Base-by-base conservation (phyloP, 1,140 invertebrate genomes). In the Pseudobourletiella spinata region DNA sequence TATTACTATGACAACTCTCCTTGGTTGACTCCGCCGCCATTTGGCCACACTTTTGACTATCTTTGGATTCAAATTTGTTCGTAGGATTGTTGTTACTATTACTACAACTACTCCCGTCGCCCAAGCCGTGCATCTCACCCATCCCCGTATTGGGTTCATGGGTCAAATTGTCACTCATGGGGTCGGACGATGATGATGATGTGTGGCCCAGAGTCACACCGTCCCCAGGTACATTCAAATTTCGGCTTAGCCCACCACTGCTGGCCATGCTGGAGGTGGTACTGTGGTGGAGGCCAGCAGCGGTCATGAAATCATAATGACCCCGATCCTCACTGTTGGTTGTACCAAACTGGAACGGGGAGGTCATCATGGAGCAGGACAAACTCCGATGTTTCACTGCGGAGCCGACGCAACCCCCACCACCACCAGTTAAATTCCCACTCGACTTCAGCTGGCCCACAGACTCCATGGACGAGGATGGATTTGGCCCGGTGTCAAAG, bases 351-450 rank as follows among this genome's bases (percentile, higher is more conserved):
- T 51, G 58, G 42, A 59, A 67, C 29, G 64, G 46, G 2, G 60
- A 59, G 29, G 56, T 29, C 18, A 60, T 60, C 25, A 66, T 32
- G 32, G 65, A 67, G 18, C 62, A 61, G 16, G 61, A 63, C 26
- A 67, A 30, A 42, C 60, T 63, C 20, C 65, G 39, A 44, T 67
- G 61, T 28, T 66, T 66, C 8, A 66, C 64, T 24, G 64, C 30
- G 15, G 64, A 54, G 8, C 25, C 50, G 28, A 4, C 22, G 4
- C 20, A 4, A 30, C 22, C 24, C 8, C 8, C 24, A 46, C 43
- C 24, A 26, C 14, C 22, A 15, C 3, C 14, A 2, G n/a, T 51
- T 11, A n/a, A 8, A 24, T 25, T 51, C 16, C 3, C n/a, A 6
- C 28, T 51, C 3, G 48, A 26, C 24, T 51, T 51, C 28, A 51